Evolutionary conservation across 2,797 vertebrate species (phyloP).

Genomic region (Enteromius afrohamiltoni): DNA sequence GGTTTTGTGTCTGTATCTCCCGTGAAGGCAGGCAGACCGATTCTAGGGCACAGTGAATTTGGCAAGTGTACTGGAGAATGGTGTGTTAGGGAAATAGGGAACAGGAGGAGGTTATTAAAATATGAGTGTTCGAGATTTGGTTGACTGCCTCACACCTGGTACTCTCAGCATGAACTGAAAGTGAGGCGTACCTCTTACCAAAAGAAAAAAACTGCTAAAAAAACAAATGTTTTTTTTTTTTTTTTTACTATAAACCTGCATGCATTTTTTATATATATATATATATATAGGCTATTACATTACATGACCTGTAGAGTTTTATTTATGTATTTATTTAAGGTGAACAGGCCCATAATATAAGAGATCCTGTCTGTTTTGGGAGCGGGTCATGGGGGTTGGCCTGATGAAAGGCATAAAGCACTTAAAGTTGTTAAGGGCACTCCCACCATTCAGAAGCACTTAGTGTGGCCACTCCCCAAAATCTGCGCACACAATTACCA

Average conservation of each 20-base stretch:
- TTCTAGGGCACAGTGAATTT: not conserved
- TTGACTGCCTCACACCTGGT: slow-evolving; percentile 21
- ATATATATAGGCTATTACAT: not conserved
- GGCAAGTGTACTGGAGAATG: not conserved
- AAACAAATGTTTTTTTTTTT: not conserved
- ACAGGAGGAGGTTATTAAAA: slow-evolving; percentile 40
- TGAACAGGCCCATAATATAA: slow-evolving; percentile 1
- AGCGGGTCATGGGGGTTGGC: not conserved
- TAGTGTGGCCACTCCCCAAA: slow-evolving; percentile 31
- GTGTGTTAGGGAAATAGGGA: not conserved
- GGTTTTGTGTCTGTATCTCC: not conserved
- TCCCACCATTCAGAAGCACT: slow-evolving; percentile 34
- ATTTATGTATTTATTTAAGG: not conserved
- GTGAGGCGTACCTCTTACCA: not conserved
- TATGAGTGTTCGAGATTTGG: slow-evolving; percentile 28
- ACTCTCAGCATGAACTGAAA: slow-evolving; percentile 13
- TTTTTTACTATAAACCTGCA: not conserved
- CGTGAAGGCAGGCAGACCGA: not conserved
- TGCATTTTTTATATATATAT: too few relatives aligned
- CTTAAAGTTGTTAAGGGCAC: slow-evolving; percentile 41
- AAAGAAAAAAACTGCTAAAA: slow-evolving; percentile 4
- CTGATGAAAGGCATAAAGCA: slow-evolving; percentile 42
- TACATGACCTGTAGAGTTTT: not conserved
- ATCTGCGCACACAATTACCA: slow-evolving; percentile 34
- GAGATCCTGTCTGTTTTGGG: slow-evolving; percentile 25